Base-by-base conservation (phyloP, 1,140 invertebrate genomes). In the Zaprionus tsacasi region DNA sequence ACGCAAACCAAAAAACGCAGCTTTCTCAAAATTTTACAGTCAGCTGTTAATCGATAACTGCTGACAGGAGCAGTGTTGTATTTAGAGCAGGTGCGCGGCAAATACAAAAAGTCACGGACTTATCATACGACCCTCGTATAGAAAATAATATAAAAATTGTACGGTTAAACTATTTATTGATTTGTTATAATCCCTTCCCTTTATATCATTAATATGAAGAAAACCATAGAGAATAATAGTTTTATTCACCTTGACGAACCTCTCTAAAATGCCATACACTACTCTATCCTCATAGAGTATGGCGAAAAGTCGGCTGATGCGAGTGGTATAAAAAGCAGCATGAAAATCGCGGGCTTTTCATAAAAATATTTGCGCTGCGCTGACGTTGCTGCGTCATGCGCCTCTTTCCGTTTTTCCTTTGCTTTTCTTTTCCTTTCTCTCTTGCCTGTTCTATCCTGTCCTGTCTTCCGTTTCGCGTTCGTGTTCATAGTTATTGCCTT, bases 311-410 rank as follows among this genome's bases (percentile, higher is more conserved):
- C 59, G 6, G 35, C 56, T 54, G 35, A 70, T 36, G 52, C 8
- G 21, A 50, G 36, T 70, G 12, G 35, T 36, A 66, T 45, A 60
- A 56, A 60, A 36, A 60, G 30, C 48, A 56, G 35, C 63, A 56
- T 57, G 52, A 67, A 69, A 76, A 72, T 76, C 63, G 61, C 63
- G 63, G 43, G 63, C 63, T 76, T 76, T 72, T 72, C 74, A 76
- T 72, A 57, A 72, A 75, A 67, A 76, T 67, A 72, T 72, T 72
- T 67, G 30, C 35, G 38, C 36, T 33, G 45, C 43, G 8, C 21
- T 50, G 27, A 30, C 27, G 27, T 30, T 17, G n/a, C 17, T 50
- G 40, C 10, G 45, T 50, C 45, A 50, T 45, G 48, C n/a, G 27
- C 15, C 21, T 8, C 21, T 27, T 48, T 17, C 50, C 38, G n/a